These are phyloP conservation scores for Palythoa grandis DNA, from an alignment of 92 coral and sea anemone species.

Conservation along the genomic window DNA sequence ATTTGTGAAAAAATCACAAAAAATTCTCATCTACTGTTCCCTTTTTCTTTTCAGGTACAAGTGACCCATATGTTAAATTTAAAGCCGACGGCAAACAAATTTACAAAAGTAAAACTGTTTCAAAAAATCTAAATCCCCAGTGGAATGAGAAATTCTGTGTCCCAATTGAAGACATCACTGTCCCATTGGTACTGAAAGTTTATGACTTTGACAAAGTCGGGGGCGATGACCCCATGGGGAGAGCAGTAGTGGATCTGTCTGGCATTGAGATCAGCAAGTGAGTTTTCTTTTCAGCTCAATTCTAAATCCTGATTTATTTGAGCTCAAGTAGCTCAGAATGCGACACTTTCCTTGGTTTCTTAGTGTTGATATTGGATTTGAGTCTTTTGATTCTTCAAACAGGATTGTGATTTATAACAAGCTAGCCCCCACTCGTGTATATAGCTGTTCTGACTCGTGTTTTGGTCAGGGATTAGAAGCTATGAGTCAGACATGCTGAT, in stretches of 20 bases:
- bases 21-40: background rate
- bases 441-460: too few species aligned
- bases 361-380: too few species aligned
- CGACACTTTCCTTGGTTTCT: too few species aligned
- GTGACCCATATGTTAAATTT: constrained; percentile 99
- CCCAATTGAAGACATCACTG: constrained; percentile 96
- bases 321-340: too few species aligned
- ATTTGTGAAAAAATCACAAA: background rate
- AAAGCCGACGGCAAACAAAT: constrained; percentile 97
- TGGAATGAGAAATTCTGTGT: constrained; percentile 99
- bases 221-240: constrained; percentile 98
- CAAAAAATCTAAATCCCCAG: constrained; percentile 94
- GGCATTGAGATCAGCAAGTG: constrained; percentile 80
- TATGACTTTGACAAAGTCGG: constrained; percentile 98
- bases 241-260: constrained; percentile 87
- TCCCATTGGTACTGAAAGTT: constrained; percentile 93
- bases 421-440: too few species aligned
- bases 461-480: too few species aligned
- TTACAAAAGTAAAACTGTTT: constrained; percentile 94
- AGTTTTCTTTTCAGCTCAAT: constrained; percentile 8
- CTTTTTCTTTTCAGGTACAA: constrained; percentile 77
- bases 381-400: too few species aligned
- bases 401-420: too few species aligned
- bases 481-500: too few species aligned
- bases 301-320: too few species aligned